A percentile compares a stretch with the other conserved stretches of the same genome.
phyloP scores from a whole-genome alignment of 2,888 invertebrate genomes.

The Alloplasta piceator region DNA sequence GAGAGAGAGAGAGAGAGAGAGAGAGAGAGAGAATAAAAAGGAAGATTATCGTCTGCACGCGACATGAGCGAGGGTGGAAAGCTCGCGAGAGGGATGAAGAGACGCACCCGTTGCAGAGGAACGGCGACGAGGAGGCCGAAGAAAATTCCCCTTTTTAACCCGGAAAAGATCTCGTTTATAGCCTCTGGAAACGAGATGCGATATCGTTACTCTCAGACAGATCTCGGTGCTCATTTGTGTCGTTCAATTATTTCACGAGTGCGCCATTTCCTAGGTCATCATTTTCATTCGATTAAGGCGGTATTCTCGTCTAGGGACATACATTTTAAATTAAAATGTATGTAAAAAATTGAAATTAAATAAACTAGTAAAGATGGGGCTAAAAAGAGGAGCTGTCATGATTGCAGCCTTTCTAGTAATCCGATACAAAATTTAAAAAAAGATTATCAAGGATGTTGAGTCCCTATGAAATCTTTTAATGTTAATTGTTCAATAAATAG shows the following conservation, averaged over 20 bases:
- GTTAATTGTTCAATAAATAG: too few relatives aligned
- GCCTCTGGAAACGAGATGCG: slow-evolving; percentile 32
- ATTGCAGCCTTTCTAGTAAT: too few relatives aligned
- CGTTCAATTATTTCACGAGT: slow-evolving; percentile 27
- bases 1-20: slow-evolving; percentile 39
- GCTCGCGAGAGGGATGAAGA: background rate
- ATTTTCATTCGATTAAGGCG: background rate
- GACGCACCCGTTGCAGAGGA: slow-evolving; percentile 25
- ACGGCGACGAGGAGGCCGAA: slow-evolving; percentile 43
- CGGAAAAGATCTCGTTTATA: slow-evolving; percentile 3
- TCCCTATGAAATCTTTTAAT: too few relatives aligned
- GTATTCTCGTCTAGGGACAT: background rate
- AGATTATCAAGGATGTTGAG: too few relatives aligned
- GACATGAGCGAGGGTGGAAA: slow-evolving; percentile 40
- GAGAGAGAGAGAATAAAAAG: slow-evolving; percentile 36
- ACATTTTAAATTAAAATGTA: too few relatives aligned
- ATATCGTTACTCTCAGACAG: slow-evolving; percentile 37
- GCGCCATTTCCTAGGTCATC: background rate
- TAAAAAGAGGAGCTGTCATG: too few relatives aligned
- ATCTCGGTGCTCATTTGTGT: slow-evolving; percentile 21
- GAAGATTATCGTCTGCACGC: slow-evolving; percentile 62
- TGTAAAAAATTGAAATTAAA: too few relatives aligned
- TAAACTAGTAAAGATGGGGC: too few relatives aligned
- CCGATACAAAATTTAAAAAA: too few relatives aligned
- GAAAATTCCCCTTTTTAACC: slow-evolving; percentile 20